These are phyloP conservation scores for Corythornis vintsioides DNA, from an alignment of 2,113 vertebrate species.

Conservation along the genomic window DNA sequence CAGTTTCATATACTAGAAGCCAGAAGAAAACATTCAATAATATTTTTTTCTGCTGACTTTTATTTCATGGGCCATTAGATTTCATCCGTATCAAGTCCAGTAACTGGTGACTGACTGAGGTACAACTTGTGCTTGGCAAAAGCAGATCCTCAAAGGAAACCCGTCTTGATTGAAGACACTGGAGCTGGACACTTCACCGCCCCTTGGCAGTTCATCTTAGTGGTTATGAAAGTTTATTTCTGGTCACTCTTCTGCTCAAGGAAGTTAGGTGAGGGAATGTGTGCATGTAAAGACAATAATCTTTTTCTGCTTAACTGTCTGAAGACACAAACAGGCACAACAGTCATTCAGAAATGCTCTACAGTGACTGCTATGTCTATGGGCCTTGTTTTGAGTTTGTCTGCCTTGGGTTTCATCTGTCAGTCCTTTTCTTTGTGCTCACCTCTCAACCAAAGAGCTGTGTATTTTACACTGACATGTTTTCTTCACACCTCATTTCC, in stretches of 20 bases:
- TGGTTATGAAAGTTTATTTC: conserved; percentile 53
- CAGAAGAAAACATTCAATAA: conserved; percentile 23
- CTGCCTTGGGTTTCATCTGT: not conserved
- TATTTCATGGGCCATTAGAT: conserved; percentile 51
- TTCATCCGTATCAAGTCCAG: conserved; percentile 3
- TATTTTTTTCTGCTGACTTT: conserved; percentile 46
- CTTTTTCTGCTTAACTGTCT: not conserved
- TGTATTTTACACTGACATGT: not conserved
- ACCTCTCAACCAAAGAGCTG: not conserved
- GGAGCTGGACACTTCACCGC: conserved; percentile 21
- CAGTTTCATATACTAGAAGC: not conserved
- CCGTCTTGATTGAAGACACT: not conserved
- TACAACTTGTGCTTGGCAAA: conserved; percentile 26
- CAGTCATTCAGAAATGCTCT: not conserved
- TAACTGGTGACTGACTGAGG: conserved; percentile 16
- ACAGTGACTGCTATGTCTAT: not conserved
- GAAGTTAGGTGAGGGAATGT: conserved; percentile 43
- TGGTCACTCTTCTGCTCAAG: conserved; percentile 45
- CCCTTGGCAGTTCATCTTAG: conserved; percentile 23
- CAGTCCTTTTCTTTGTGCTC: not conserved
- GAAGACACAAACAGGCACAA: conserved; percentile 15
- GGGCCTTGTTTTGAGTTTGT: not conserved
- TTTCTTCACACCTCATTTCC: not conserved
- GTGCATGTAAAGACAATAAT: conserved; percentile 11
- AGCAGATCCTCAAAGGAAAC: not conserved